Conservation (phyloP, 2,888 invertebrate species). For the Eristalis pertinax region DNA sequence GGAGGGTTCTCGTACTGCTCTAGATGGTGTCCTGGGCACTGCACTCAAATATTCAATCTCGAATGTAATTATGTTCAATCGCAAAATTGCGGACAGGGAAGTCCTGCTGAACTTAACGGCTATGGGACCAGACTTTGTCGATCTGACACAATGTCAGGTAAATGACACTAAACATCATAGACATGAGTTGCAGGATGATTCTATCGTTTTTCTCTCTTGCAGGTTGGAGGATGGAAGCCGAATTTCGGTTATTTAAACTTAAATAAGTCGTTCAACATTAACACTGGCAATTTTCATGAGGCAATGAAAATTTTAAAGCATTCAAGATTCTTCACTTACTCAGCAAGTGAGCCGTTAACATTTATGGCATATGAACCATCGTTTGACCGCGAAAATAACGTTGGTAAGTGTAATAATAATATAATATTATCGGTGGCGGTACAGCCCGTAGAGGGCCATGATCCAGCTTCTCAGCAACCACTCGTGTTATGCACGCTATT, state of each 20-base stretch:
- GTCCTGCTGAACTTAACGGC: slow-evolving; percentile 78
- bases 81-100: slow-evolving; percentile 75
- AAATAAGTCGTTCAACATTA: slow-evolving; percentile 75
- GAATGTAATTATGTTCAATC: slow-evolving; percentile 80
- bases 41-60: slow-evolving; percentile 77
- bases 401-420: too few relatives aligned
- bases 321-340: slow-evolving; percentile 84
- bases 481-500: too few relatives aligned
- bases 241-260: slow-evolving; percentile 79
- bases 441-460: too few relatives aligned
- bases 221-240: slow-evolving; percentile 78
- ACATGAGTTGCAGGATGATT: neutral
- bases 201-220: neutral
- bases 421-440: too few relatives aligned
- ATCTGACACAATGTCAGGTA: slow-evolving; percentile 79
- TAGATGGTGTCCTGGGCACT: slow-evolving; percentile 73
- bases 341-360: slow-evolving; percentile 85
- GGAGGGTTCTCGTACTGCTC: slow-evolving; percentile 76
- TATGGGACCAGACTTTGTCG: slow-evolving; percentile 80
- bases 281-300: slow-evolving; percentile 76
- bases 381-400: slow-evolving; percentile 41
- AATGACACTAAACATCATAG: neutral
- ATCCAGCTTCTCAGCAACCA: too few relatives aligned
- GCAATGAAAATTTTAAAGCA: slow-evolving; percentile 84
- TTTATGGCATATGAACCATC: slow-evolving; percentile 76